These are phyloP conservation scores for Sarcophaga variegata DNA, from an alignment of 2,888 invertebrate species.

Conservation along the genomic window DNA sequence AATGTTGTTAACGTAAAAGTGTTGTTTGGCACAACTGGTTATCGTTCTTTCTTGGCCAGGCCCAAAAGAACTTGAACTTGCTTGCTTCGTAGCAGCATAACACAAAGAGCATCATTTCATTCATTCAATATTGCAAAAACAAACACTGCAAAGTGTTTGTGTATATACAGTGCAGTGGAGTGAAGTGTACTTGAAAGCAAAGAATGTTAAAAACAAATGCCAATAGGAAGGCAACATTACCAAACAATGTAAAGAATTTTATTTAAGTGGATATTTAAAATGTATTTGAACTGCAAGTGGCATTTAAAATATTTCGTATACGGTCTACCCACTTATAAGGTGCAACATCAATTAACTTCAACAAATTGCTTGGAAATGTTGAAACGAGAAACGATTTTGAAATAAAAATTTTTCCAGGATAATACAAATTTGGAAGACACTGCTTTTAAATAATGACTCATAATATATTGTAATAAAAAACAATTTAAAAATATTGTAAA, in stretches of 20 bases:
- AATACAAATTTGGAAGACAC: too few species aligned
- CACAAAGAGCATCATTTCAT: neutral
- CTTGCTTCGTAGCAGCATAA: too few species aligned
- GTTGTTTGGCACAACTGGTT: constrained; percentile 55
- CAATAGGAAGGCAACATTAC: neutral
- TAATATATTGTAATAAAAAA: neutral
- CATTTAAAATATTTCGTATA: neutral
- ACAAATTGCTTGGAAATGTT: too few species aligned
- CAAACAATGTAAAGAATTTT: constrained; percentile 37
- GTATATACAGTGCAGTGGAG: neutral
- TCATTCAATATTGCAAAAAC: neutral
- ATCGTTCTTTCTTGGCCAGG: neutral
- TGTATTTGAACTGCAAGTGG: neutral
- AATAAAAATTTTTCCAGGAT: too few species aligned
- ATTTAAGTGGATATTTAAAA: neutral
- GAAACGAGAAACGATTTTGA: too few species aligned
- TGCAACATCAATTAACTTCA: too few species aligned
- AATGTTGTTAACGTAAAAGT: constrained; percentile 39
- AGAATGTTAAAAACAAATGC: neutral
- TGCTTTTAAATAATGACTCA: neutral
- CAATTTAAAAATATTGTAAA: neutral
- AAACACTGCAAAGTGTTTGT: neutral
- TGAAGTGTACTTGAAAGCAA: neutral
- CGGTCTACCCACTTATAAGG: too few species aligned
- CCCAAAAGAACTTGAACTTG: neutral